phyloP scores from a whole-genome alignment of 1,140 invertebrate species.

The Drosophila lacteicornis region DNA sequence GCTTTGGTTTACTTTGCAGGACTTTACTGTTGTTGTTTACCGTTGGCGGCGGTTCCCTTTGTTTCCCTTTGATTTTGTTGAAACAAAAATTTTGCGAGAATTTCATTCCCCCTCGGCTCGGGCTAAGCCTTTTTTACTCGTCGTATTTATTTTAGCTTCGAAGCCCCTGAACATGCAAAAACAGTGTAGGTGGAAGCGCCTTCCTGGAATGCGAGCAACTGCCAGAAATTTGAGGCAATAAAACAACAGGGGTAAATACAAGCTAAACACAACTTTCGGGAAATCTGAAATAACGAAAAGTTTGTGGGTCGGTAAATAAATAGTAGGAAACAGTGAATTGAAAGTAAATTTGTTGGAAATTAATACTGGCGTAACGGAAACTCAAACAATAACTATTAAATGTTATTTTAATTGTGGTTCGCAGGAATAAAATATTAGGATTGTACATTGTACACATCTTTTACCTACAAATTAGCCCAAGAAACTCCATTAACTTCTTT shows the following conservation, averaged over 20 bases:
- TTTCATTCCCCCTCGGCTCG: constrained; percentile 23
- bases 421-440: too few relatives aligned
- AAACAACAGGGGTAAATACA: constrained; percentile 19
- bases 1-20: constrained; percentile 50
- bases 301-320: neutral
- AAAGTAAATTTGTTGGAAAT: neutral
- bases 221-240: neutral
- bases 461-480: too few relatives aligned
- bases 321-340: neutral
- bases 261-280: constrained; percentile 9
- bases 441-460: neutral
- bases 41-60: constrained; percentile 53
- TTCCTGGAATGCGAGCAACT: constrained; percentile 10
- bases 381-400: neutral
- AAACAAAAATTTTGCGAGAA: constrained; percentile 31
- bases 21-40: constrained; percentile 54
- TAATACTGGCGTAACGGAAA: neutral
- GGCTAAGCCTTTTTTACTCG: constrained; percentile 23
- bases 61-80: constrained; percentile 64
- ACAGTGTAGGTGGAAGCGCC: constrained; percentile 2
- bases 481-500: neutral
- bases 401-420: neutral
- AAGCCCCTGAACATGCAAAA: constrained; percentile 8
- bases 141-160: constrained; percentile 37
- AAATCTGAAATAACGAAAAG: constrained; percentile 19